Base-by-base conservation (phyloP, 30 jellyfish, hydroid and myxozoan genomes). In the Aurelia coerulea region DNA sequence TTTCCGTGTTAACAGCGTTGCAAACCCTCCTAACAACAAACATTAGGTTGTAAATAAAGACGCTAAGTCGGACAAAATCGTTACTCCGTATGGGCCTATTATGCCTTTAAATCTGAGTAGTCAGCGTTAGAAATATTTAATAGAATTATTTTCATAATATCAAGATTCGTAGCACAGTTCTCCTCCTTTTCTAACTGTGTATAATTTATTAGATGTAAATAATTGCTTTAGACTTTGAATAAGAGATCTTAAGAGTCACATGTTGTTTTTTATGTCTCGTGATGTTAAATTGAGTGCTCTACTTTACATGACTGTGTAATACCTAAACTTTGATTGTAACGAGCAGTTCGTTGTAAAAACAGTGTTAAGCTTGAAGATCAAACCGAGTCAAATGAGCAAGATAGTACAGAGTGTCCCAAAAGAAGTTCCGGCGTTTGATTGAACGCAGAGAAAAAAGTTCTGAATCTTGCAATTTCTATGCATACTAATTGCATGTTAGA, bases 101-200 rank as follows among this genome's bases (percentile, higher is more conserved):
- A 39, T 33, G 12, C 5, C 34, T 39, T 11, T 35, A 19, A 71
- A 39, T 71, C 29, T 33, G 53, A 35, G 65, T 63, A 71, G 65
- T 10, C 39, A 29, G 18, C 29, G 18, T 14, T 71, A 42, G 65
- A 12, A 63, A 35, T 71, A 11, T 39, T 63, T 63, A 71, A 71
- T 71, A 71, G 81, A 71, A 63, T 71, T 71, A 63, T 71, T 71
- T 67, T 71, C 50, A 71, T 33, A 71, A 71, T 63, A 71, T 42
- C 29, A 37, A 42, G 81, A 71, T 37, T 42, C 81, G 39, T 39
- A n/a, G 66, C 81, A 19, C 65, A 71, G 81, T 71, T 71, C 81
- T 71, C 81, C 81, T 71, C 81, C 81, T 37, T 15, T 4, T 71
- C 81, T 71, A 15, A 71, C 81, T 71, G 81, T 37, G 81, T 42